phyloP scores from a whole-genome alignment of 2,888 invertebrate species.

The Archaeoteleia sp. region DNA sequence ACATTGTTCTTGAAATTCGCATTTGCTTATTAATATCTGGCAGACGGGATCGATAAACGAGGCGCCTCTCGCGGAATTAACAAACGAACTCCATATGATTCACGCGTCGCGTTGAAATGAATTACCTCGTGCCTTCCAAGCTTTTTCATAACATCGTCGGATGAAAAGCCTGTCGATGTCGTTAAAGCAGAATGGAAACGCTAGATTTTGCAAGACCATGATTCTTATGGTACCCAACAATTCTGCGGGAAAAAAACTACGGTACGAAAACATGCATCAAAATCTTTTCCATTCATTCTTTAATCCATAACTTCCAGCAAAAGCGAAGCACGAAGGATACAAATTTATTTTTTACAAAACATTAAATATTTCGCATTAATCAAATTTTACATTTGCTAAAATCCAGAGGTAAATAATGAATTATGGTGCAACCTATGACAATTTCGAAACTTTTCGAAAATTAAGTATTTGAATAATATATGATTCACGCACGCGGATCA shows the following conservation, averaged over 20 bases:
- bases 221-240: conserved; percentile 1
- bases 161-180: conserved; percentile 7
- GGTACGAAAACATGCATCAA: not conserved
- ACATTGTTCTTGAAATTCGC: conserved; percentile 42
- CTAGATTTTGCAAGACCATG: not conserved
- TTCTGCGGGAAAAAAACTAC: not conserved
- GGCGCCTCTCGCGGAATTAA: conserved; percentile 43
- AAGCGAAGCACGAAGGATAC: not conserved
- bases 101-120: conserved; percentile 21
- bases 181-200: conserved; percentile 11
- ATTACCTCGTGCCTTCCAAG: conserved; percentile 10
- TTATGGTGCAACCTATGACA: too few species aligned
- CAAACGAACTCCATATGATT: conserved; percentile 28
- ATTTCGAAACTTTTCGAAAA: conserved; percentile 3
- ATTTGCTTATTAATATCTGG: conserved; percentile 54
- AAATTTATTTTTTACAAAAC: too few species aligned
- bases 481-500: not conserved
- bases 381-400: too few species aligned
- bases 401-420: too few species aligned
- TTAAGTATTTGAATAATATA: not conserved
- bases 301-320: not conserved
- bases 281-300: not conserved
- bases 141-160: conserved; percentile 12
- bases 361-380: too few species aligned
- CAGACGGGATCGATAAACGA: conserved; percentile 29